Conservation (phyloP, 2,113 vertebrate genomes). For the Ammodytes marinus region DNA sequence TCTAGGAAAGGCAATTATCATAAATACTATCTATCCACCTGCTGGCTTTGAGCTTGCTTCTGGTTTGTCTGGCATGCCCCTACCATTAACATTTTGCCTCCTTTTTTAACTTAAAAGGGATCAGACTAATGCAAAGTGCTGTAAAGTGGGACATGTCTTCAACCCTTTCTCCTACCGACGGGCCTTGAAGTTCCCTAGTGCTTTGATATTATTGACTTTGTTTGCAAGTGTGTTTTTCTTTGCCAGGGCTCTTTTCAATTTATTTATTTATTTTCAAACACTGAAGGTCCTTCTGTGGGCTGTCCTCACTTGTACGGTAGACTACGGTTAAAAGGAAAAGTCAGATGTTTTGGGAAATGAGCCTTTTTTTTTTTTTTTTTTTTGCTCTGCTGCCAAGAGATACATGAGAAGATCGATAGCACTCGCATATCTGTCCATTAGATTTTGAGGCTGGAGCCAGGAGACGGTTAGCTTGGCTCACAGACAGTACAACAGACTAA, state of each 20-base stretch:
- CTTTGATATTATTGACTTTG: conserved; percentile 31
- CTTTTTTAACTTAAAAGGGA: conserved; percentile 38
- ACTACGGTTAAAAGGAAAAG: conserved; percentile 7
- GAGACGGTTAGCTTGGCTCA: not conserved
- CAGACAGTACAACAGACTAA: not conserved
- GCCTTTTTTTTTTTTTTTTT: not conserved
- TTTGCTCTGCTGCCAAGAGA: not conserved
- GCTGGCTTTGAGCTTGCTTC: conserved; percentile 21
- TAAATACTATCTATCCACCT: conserved; percentile 27
- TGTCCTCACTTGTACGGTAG: not conserved
- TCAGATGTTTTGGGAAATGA: not conserved
- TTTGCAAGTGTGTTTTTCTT: not conserved
- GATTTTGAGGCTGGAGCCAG: not conserved
- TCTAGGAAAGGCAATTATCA: conserved; percentile 34
- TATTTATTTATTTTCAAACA: not conserved
- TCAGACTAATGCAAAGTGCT: conserved; percentile 33
- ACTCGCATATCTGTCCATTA: not conserved
- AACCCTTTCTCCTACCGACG: not conserved
- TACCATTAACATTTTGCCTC: conserved; percentile 4
- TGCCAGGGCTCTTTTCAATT: not conserved
- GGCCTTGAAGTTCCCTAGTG: conserved; percentile 23
- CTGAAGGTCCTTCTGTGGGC: not conserved
- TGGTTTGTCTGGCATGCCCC: conserved; percentile 15
- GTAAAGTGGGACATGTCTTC: conserved; percentile 14
- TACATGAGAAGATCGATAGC: not conserved